Evolutionary conservation across 2,113 vertebrate species (phyloP).

Genomic region (Struthidea cinerea): DNA sequence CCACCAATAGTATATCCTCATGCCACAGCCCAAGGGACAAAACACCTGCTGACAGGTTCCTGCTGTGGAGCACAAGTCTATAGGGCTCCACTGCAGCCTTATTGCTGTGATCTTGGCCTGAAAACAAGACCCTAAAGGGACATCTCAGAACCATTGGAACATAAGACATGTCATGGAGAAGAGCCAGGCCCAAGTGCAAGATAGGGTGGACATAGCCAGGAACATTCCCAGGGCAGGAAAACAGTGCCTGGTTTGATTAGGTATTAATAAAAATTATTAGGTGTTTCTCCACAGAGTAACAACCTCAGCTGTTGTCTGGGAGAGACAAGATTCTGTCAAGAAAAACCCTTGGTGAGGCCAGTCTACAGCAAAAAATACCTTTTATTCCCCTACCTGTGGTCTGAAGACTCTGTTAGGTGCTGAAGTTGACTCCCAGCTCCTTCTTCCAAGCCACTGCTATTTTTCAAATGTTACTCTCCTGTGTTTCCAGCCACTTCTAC

Average conservation of each 20-base stretch:
- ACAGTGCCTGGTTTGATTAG: neutral
- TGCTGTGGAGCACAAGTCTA: neutral
- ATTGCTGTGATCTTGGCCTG: neutral
- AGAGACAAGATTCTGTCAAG: neutral
- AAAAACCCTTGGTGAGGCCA: neutral
- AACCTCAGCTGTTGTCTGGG: neutral
- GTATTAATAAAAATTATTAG: neutral
- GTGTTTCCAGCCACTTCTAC: neutral
- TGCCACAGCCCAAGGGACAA: neutral
- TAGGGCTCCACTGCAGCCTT: neutral
- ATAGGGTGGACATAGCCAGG: accelerated
- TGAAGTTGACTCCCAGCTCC: neutral
- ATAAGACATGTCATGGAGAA: neutral
- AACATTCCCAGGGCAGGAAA: neutral
- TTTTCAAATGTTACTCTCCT: neutral
- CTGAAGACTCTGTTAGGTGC: neutral
- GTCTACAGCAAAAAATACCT: neutral
- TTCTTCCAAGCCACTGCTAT: neutral
- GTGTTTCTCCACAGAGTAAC: neutral
- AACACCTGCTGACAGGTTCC: neutral
- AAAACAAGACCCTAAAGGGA: neutral
- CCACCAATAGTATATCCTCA: neutral
- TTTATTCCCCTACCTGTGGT: neutral
- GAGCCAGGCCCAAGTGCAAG: neutral
- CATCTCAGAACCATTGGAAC: neutral